Conservation (phyloP, 2,888 invertebrate species). For the Drosophila lutescens region DNA sequence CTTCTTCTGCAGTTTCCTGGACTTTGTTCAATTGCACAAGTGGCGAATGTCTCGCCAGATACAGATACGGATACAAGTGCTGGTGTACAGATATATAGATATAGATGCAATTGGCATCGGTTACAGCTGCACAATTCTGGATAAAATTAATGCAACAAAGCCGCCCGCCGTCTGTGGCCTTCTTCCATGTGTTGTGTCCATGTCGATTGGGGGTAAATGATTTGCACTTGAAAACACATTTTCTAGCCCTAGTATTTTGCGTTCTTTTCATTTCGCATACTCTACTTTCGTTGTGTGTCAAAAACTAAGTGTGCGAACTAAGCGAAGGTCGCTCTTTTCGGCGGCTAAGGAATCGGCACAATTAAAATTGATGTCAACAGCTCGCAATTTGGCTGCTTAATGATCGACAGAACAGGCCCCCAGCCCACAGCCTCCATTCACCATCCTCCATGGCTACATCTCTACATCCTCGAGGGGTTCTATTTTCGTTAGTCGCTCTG, state of each 20-base stretch:
- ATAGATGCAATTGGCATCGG: slow-evolving; percentile 71
- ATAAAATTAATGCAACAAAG: slow-evolving; percentile 70
- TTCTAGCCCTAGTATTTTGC: slow-evolving; percentile 39
- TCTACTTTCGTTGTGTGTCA: slow-evolving; percentile 19
- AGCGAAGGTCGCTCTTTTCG: slow-evolving; percentile 25
- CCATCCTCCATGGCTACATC: slow-evolving; percentile 3
- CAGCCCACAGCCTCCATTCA: too few species aligned
- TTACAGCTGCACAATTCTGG: slow-evolving; percentile 77
- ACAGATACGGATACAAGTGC: slow-evolving; percentile 24
- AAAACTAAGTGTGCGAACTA: slow-evolving; percentile 29
- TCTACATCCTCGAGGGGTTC: slow-evolving; percentile 17
- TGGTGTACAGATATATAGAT: slow-evolving; percentile 27
- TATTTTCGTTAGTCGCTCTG: slow-evolving; percentile 22
- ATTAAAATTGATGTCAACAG: slow-evolving; percentile 77
- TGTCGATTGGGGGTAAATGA: slow-evolving; percentile 52
- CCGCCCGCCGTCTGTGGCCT: slow-evolving; percentile 7
- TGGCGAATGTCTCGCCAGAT: slow-evolving; percentile 53
- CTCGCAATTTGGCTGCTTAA: slow-evolving; percentile 58
- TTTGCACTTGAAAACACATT: slow-evolving; percentile 55
- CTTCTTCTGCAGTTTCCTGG: slow-evolving; percentile 43
- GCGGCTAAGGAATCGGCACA: slow-evolving; percentile 49
- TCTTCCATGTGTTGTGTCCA: slow-evolving; percentile 25
- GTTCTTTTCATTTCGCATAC: slow-evolving; percentile 2
- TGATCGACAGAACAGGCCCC: slow-evolving; percentile 44
- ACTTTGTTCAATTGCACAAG: slow-evolving; percentile 75